Evolutionary conservation across 1,140 invertebrate genomes (phyloP).

Genomic region (Paraescarpia echinospica): DNA sequence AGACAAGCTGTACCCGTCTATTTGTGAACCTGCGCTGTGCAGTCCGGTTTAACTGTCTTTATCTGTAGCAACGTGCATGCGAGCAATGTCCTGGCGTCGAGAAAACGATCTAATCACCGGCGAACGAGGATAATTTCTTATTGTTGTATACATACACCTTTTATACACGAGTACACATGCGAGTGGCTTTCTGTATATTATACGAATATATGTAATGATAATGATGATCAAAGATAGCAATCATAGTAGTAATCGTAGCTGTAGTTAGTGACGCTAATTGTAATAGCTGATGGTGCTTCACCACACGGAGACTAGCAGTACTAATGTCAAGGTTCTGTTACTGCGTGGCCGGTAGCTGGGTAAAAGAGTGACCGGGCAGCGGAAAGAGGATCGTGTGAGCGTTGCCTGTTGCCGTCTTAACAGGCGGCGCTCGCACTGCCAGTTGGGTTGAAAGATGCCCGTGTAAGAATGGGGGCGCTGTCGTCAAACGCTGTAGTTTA

Average conservation of each 20-base stretch:
- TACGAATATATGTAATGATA: slow-evolving; percentile 6
- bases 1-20: background rate
- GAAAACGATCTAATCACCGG: background rate
- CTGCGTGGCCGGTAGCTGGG: background rate
- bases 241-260: slow-evolving; percentile 1
- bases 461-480: background rate
- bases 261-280: slow-evolving; percentile 5
- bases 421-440: background rate
- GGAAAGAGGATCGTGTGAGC: background rate
- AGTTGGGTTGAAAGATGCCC: background rate
- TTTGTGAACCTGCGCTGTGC: background rate
- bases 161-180: background rate
- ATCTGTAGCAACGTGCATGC: background rate
- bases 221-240: background rate
- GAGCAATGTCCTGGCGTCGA: background rate
- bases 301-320: background rate
- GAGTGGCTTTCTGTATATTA: slow-evolving; percentile 5
- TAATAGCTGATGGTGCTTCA: slow-evolving; percentile 5
- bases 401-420: background rate
- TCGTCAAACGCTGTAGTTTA: background rate
- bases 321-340: background rate
- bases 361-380: background rate
- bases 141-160: background rate
- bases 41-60: background rate
- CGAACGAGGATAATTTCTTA: slow-evolving; percentile 1